Conservation (phyloP, 2,888 invertebrate genomes). For the Apamea crenata region DNA sequence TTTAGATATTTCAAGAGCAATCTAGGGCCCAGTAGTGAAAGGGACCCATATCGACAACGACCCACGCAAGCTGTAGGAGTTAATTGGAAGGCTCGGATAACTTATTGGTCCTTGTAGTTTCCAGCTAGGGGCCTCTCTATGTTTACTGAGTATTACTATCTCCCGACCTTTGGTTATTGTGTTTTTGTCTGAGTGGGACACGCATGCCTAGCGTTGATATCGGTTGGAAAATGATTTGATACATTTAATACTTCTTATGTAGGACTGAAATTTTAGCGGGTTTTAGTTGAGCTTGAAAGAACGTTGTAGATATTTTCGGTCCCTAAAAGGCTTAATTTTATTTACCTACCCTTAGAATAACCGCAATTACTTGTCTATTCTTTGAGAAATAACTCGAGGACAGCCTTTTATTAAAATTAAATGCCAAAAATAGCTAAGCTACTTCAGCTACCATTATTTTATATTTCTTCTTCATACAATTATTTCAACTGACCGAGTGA, state of each 20-base stretch:
- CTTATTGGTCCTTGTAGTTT: constrained; percentile 51
- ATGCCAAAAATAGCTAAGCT: background rate
- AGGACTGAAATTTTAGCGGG: background rate
- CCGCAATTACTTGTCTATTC: background rate
- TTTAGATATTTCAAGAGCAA: constrained; percentile 41
- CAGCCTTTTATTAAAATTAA: background rate
- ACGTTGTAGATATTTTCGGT: background rate
- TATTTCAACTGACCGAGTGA: background rate
- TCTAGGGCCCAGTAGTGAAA: constrained; percentile 25
- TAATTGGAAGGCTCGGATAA: constrained; percentile 60
- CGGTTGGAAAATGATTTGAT: background rate
- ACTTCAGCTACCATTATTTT: background rate
- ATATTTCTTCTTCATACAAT: constrained; percentile 10
- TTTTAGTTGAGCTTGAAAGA: background rate
- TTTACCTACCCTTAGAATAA: background rate
- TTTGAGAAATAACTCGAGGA: background rate
- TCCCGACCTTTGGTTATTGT: constrained; percentile 20
- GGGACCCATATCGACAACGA: constrained; percentile 27
- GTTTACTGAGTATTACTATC: constrained; percentile 31
- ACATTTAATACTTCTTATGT: background rate
- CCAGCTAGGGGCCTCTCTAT: constrained; percentile 19
- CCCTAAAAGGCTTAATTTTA: background rate
- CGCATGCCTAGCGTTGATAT: background rate
- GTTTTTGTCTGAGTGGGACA: background rate
- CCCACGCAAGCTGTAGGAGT: constrained; percentile 49